Evolutionary conservation across 2,797 vertebrate genomes (phyloP), one percentile per base, ranked within the genome.

Genomic region (Hyperoplus lanceolatus): DNA sequence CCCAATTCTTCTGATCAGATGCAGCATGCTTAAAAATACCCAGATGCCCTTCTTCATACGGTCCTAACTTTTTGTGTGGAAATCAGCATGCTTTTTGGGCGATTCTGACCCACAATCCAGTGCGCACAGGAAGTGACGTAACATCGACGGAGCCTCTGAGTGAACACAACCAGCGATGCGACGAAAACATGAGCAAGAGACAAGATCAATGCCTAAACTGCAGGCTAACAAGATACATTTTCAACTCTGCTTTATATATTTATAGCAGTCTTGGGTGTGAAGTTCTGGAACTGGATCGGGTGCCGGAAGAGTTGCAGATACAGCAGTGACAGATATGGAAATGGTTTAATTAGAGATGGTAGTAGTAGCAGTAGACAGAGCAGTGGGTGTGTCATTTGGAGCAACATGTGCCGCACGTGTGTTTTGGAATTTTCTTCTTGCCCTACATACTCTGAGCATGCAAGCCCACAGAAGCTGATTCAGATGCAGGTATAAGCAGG

Each of bases 31-130:
- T 29, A 29, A 29, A 29, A 29, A 29, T 29, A 29, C 29, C 29
- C 81, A 18, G 45, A 87, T 82, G 21, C 75, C 72, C 29, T n/a
- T 48, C 36, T 29, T 29, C 69, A 74, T 83, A 90, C 84, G 85
- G 51, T 85, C 87, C 73, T 75, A 89, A 93, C 86, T 85, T 29
- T 29, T 29, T 29, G 29, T 29, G 29, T 29, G 29, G 29, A 29
- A 29, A 29, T 29, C 29, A 29, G 29, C 29, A 29, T 29, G 29
- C 29, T 29, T 29, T 29, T 29, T 29, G 29, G 29, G 29, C 29
- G 29, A 29, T 29, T 29, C 29, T 29, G 29, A 29, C 29, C 29
- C 29, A 29, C 29, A 29, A 29, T 29, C 29, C 29, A 29, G 29
- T 29, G 29, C 29, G 29, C 29, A 29, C 29, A 3, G 29, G 29